Evolutionary conservation across 2,888 invertebrate genomes (phyloP).

Genomic region (Gortyna flavago): DNA sequence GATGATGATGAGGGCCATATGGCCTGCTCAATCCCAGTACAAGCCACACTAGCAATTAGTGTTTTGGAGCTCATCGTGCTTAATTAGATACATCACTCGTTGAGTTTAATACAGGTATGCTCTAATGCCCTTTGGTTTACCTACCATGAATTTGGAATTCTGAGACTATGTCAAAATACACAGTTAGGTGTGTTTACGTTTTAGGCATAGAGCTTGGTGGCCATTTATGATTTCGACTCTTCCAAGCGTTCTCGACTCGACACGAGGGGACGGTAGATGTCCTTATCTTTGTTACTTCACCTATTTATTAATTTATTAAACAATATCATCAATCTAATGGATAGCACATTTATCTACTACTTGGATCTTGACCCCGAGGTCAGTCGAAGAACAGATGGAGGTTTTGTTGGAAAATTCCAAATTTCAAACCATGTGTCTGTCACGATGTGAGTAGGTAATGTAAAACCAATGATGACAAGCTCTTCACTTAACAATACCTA

Average conservation of each 20-base stretch:
- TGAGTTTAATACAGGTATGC: neutral
- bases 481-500: neutral
- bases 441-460: neutral
- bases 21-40: neutral
- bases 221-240: neutral
- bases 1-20: too few relatives aligned
- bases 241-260: neutral
- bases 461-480: conserved; percentile 2
- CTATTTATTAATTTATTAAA: conserved; percentile 26
- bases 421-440: conserved; percentile 16
- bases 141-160: conserved; percentile 1
- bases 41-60: too few relatives aligned
- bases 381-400: conserved; percentile 33
- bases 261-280: conserved; percentile 14
- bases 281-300: conserved; percentile 16
- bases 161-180: neutral
- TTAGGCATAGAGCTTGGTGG: neutral
- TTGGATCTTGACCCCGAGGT: conserved; percentile 46
- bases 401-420: conserved; percentile 33
- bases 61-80: neutral
- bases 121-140: neutral
- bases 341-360: conserved; percentile 33
- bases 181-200: too few relatives aligned
- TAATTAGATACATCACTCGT: neutral
- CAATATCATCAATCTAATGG: conserved; percentile 49